Percentiles rank a stretch among this genome's conserved stretches.
phyloP scores from a whole-genome alignment of 2,113 vertebrate species.

The Caloenas nicobarica region DNA sequence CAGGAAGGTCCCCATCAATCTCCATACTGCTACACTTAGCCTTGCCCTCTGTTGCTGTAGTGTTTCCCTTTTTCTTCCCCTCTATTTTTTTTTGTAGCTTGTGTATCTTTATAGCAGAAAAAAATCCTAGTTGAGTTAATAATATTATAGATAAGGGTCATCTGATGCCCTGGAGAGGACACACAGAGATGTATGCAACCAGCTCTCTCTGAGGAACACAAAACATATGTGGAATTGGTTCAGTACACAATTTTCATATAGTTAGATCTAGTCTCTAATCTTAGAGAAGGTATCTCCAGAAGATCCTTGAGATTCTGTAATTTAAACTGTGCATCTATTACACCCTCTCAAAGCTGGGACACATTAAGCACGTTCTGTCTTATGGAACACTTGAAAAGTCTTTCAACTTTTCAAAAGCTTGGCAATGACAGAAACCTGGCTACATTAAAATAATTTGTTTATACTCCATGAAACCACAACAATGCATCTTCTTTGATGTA shows the following conservation, averaged over 20 bases:
- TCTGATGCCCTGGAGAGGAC: background rate
- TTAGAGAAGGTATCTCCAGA: background rate
- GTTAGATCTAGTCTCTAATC: background rate
- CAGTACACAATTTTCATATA: background rate
- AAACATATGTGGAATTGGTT: background rate
- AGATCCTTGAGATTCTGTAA: background rate
- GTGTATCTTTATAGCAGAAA: background rate
- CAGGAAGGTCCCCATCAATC: background rate
- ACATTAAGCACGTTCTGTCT: background rate
- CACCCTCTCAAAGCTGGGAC: background rate
- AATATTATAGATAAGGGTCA: accelerated
- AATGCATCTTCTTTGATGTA: background rate
- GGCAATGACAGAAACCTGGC: background rate
- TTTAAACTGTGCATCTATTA: background rate
- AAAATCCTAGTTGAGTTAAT: background rate
- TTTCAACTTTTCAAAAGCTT: background rate
- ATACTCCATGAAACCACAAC: background rate
- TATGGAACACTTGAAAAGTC: background rate
- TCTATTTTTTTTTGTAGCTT: background rate
- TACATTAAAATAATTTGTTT: background rate
- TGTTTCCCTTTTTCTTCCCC: background rate
- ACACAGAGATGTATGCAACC: accelerated
- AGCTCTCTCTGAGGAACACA: background rate
- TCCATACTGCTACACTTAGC: background rate
- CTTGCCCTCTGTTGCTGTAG: background rate